Percentiles rank a stretch among this genome's conserved stretches.
Conservation (phyloP, 2,888 invertebrate genomes). For the Drosophila kuntzei region DNA sequence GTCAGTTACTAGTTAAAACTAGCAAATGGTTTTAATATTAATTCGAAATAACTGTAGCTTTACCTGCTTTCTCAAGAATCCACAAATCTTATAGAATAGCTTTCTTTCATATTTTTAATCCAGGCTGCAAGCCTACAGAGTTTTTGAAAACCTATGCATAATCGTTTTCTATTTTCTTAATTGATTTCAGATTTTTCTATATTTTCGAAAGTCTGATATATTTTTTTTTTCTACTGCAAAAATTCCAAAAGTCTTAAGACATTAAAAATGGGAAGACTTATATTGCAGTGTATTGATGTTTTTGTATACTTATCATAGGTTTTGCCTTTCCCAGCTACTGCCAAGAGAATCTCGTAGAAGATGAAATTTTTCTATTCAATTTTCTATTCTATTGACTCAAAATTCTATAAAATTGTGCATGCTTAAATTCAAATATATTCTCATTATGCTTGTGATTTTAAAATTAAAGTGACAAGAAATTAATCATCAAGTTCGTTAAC, state of each 20-base stretch:
- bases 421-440: conserved; percentile 1
- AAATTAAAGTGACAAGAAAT: conserved; percentile 56
- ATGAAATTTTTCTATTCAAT: too few species aligned
- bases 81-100: not conserved
- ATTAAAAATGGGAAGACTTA: too few species aligned
- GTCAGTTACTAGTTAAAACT: conserved; percentile 8
- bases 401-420: not conserved
- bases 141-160: not conserved
- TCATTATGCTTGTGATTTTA: conserved; percentile 47
- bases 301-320: too few species aligned
- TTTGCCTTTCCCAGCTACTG: too few species aligned
- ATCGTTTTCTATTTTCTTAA: too few species aligned
- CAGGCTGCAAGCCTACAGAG: not conserved
- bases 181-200: too few species aligned
- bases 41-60: conserved; percentile 1
- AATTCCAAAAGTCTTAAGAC: too few species aligned
- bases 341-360: too few species aligned
- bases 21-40: conserved; percentile 1
- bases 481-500: conserved; percentile 71
- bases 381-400: too few species aligned
- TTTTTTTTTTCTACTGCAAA: too few species aligned
- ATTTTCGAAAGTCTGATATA: too few species aligned
- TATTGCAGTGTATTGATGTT: too few species aligned
- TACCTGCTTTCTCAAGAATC: not conserved
- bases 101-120: not conserved